These are phyloP conservation scores for Synanthedon tipuliformis DNA, from an alignment of 2,888 invertebrate species.

Conservation along the genomic window DNA sequence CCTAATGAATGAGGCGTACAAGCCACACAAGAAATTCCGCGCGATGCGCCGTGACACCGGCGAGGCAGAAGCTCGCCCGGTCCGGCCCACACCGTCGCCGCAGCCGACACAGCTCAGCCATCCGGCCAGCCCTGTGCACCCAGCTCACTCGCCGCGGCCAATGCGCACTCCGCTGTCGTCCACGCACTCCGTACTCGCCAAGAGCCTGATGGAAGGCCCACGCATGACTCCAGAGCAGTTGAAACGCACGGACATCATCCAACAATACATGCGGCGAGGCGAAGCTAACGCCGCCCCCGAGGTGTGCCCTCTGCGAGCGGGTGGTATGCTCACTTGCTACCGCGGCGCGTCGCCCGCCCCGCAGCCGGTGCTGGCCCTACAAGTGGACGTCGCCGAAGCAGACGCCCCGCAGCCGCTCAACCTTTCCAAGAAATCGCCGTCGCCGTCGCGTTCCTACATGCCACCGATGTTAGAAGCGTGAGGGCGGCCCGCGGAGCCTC, in stretches of 20 bases:
- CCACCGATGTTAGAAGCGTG: constrained; percentile 75
- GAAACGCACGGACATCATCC: constrained; percentile 92
- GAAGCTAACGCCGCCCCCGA: constrained; percentile 64
- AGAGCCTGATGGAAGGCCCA: constrained; percentile 92
- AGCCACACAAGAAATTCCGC: constrained; percentile 95
- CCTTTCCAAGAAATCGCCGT: constrained; percentile 86
- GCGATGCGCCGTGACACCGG: constrained; percentile 85
- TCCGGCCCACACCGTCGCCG: constrained; percentile 60
- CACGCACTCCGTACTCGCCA: constrained; percentile 90
- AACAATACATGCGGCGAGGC: constrained; percentile 89
- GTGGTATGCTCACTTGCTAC: constrained; percentile 41
- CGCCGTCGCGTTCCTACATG: constrained; percentile 70
- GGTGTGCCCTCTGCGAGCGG: constrained; percentile 50
- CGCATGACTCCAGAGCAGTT: constrained; percentile 93
- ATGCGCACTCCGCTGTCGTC: constrained; percentile 77
- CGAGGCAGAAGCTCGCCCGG: constrained; percentile 74
- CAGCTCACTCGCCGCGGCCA: constrained; percentile 68
- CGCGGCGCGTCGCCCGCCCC: constrained; percentile 55
- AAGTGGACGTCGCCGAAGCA: constrained; percentile 86
- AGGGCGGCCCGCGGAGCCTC: constrained; percentile 64
- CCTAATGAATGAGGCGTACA: constrained; percentile 94
- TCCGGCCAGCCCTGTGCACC: constrained; percentile 43
- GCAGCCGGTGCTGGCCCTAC: constrained; percentile 62
- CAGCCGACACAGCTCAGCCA: constrained; percentile 66
- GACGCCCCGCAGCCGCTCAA: constrained; percentile 87